These are phyloP conservation scores for Ciconia stormi DNA, from an alignment of 2,113 vertebrate species.

Conservation along the genomic window DNA sequence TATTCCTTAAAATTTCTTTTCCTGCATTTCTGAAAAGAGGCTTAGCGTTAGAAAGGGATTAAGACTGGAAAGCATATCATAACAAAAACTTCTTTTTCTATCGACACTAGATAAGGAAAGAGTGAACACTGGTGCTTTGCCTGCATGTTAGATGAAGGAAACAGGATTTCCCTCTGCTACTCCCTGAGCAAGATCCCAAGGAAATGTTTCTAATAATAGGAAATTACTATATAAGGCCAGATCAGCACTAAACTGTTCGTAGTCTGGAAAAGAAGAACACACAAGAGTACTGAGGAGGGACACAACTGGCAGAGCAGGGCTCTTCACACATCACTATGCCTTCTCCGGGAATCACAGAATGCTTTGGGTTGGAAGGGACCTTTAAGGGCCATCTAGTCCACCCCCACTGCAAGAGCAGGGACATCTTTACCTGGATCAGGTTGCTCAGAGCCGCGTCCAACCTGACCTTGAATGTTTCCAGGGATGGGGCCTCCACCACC, in stretches of 20 bases:
- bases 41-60: conserved; percentile 19
- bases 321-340: not conserved
- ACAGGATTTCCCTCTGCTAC: conserved; percentile 75
- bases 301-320: not conserved
- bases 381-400: too few species aligned
- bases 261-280: conserved; percentile 36
- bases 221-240: conserved; percentile 75
- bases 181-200: conserved; percentile 69
- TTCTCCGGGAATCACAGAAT: too few species aligned
- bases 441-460: too few species aligned
- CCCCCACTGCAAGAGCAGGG: too few species aligned
- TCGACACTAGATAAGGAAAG: conserved; percentile 14
- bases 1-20: not conserved
- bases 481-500: too few species aligned
- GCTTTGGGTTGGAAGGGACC: too few species aligned
- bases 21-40: conserved; percentile 30
- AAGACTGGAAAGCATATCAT: not conserved
- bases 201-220: conserved; percentile 73
- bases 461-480: too few species aligned
- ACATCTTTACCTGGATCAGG: too few species aligned
- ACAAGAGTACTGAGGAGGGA: not conserved
- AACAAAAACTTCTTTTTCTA: conserved; percentile 43
- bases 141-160: conserved; percentile 58
- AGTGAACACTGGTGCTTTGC: conserved; percentile 30
- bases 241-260: conserved; percentile 55